Evolutionary conservation across 2,888 invertebrate genomes (phyloP), one percentile per base, ranked within the genome.

Genomic region (Hermaeophaga mercurialis): DNA sequence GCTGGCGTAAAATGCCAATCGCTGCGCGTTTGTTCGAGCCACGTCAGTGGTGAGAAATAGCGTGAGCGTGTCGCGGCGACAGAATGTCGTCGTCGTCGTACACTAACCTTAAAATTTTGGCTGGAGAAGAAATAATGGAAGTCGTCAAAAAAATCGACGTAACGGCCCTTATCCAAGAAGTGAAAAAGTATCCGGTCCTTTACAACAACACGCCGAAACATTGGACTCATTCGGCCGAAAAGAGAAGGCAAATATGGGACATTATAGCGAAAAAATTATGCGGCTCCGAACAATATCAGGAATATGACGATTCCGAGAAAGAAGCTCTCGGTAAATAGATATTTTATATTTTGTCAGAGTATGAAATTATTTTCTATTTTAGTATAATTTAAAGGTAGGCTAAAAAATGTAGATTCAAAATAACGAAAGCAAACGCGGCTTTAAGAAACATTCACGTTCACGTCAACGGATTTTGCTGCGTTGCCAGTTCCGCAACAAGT

Each of bases 141-240:
- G 22, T 45, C 14, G 15, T 36, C 19, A 14, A 15, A 26, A 56
- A 46, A 26, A 24, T 31, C 22, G 36, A 28, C 24, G 49, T 43
- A n/a, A 24, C 38, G 18, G 43, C 18, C 19, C 44, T 63, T 22
- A 61, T 63, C n/a, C 34, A 59, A 28, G 67, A 69, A 57, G 69
- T 72, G 34, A 65, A 66, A 57, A 68, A 65, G 46, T 59, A 70
- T 22, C 69, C 66, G 1, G 49, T 63, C 18, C 57, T 72, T 45
- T 72, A 72, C 59, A 70, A 71, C 50, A 55, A 62, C 34, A 56
- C 57, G 36, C 63, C 63, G 15, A 63, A 64, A 49, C 54, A 62
- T 33, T 33, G 36, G 6, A n/a, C n/a, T n/a, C 43, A 33, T n/a
- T 11, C 24, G 1, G 11, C 47, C 22, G 67, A 66, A 24, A 6